Percentiles rank a stretch among this genome's conserved stretches.
Conservation (phyloP, 2,888 invertebrate genomes). For the Hartigia nigra region DNA sequence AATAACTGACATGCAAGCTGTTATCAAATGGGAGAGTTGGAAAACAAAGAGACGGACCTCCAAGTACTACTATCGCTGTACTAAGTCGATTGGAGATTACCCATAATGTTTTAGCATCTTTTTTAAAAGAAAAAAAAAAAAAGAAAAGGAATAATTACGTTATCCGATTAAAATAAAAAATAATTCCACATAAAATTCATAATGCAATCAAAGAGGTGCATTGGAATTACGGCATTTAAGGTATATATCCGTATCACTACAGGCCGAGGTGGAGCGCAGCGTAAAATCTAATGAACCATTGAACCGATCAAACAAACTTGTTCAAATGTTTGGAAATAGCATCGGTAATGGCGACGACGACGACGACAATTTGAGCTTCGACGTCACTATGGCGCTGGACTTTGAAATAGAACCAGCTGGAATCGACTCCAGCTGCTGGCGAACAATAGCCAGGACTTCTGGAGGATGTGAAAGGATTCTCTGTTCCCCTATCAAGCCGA, state of each 20-base stretch:
- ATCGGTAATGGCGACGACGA: slow-evolving; percentile 33
- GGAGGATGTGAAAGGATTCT: neutral
- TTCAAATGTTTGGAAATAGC: slow-evolving; percentile 45
- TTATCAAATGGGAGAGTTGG: neutral
- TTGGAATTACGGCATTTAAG: neutral
- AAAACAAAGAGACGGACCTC: neutral
- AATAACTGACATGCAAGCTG: neutral
- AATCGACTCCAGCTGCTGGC: slow-evolving; percentile 29
- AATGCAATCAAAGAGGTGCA: neutral
- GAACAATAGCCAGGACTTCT: slow-evolving; percentile 28
- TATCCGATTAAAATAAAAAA: neutral
- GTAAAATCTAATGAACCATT: slow-evolving; percentile 43
- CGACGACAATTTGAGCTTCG: neutral
- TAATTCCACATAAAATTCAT: too few species aligned
- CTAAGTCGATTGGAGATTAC: too few species aligned
- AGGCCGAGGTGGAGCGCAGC: slow-evolving; percentile 11
- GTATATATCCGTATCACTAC: neutral
- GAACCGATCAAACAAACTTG: slow-evolving; percentile 50
- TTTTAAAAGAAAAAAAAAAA: too few species aligned
- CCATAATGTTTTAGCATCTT: too few species aligned
- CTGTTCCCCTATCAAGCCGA: neutral
- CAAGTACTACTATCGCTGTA: neutral
- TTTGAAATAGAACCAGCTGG: neutral
- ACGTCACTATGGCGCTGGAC: neutral
- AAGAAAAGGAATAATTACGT: too few species aligned